Conservation (phyloP, 2,113 vertebrate genomes). For the Pipra filicauda region DNA sequence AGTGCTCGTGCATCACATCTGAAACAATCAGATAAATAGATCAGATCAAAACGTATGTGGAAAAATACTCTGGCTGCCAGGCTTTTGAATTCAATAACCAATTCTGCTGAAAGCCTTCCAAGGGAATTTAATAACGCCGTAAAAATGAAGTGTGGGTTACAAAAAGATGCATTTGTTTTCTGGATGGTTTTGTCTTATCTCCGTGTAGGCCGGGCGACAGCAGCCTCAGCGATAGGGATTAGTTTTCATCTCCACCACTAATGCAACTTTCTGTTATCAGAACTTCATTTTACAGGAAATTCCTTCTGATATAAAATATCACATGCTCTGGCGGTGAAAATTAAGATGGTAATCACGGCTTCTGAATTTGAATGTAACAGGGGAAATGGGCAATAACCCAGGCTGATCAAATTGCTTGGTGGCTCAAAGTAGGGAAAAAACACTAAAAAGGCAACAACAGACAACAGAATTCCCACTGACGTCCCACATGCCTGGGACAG, state of each 20-base stretch:
- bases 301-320: background rate
- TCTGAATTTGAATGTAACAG: background rate
- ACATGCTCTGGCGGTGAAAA: background rate
- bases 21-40: constrained; percentile 16
- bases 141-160: constrained; percentile 40
- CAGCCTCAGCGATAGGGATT: background rate
- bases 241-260: background rate
- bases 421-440: background rate
- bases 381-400: background rate
- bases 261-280: background rate
- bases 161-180: constrained; percentile 33
- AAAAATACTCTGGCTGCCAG: constrained; percentile 7
- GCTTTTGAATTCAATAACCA: constrained; percentile 42
- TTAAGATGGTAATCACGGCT: background rate
- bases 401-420: background rate
- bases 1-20: background rate
- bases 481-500: background rate
- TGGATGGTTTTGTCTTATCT: background rate
- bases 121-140: background rate
- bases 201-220: background rate
- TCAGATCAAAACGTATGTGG: constrained; percentile 14
- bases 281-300: background rate
- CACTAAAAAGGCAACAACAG: background rate
- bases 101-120: constrained; percentile 30
- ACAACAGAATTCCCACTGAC: background rate